A percentile compares a stretch with the other conserved stretches of the same genome.
Conservation (phyloP, 2,113 vertebrate genomes). For the Zootoca vivipara region DNA sequence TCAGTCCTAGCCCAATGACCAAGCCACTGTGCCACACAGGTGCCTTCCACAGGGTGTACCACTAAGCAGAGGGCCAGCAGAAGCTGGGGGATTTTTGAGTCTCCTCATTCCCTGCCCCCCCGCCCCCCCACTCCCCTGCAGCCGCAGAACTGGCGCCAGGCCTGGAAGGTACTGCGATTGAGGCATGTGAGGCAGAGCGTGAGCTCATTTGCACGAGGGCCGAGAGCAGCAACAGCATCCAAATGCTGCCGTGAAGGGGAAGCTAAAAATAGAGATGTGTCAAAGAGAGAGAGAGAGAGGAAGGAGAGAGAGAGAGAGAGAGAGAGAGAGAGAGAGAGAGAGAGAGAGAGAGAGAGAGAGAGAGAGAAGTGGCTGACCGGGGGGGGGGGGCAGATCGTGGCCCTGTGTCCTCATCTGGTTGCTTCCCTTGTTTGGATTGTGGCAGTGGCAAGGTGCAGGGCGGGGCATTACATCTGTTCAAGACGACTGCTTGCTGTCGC, state of each 20-base stretch:
- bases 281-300: background rate
- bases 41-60: background rate
- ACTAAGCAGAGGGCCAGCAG: background rate
- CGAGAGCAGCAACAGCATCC: conserved; percentile 16
- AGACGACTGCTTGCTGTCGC: background rate
- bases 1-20: no score
- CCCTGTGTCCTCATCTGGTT: background rate
- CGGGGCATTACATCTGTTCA: background rate
- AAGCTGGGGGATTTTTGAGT: background rate
- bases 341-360: no score
- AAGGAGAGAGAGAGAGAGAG: background rate
- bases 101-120: background rate
- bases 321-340: background rate
- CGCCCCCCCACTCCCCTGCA: background rate
- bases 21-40: no score
- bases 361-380: no score
- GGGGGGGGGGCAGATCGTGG: background rate
- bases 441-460: background rate
- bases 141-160: background rate
- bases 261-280: conserved; percentile 30
- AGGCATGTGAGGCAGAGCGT: conserved; percentile 24
- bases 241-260: conserved; percentile 10
- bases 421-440: background rate
- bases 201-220: conserved; percentile 35
- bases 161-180: background rate